Evolutionary conservation across 2,113 vertebrate genomes (phyloP).

Genomic region (Cisticola juncidis): DNA sequence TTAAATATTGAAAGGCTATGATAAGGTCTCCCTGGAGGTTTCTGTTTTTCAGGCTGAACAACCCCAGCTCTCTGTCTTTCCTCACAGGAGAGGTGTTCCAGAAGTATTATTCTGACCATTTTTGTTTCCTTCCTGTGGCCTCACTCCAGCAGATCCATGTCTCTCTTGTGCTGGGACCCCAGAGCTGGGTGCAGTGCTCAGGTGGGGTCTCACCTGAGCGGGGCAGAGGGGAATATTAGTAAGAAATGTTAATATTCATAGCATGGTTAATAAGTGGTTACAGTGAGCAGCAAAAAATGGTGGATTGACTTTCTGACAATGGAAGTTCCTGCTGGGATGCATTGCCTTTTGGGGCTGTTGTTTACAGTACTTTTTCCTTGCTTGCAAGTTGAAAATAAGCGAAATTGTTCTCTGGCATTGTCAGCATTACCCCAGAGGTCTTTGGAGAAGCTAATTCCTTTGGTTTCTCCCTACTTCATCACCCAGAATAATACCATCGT

Average conservation of each 20-base stretch:
- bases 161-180: neutral
- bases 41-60: neutral
- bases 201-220: fast-evolving
- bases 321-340: neutral
- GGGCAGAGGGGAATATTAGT: neutral
- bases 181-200: neutral
- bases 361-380: neutral
- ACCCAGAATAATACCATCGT: neutral
- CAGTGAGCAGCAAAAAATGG: neutral
- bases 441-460: neutral
- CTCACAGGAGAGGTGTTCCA: neutral
- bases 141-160: neutral
- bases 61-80: neutral
- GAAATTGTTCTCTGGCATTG: neutral
- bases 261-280: neutral
- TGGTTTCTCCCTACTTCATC: neutral
- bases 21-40: neutral
- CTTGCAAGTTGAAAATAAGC: neutral
- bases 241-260: neutral
- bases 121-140: neutral
- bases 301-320: neutral
- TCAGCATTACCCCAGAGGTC: neutral
- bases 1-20: neutral
- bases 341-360: neutral
- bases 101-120: neutral